Base-by-base conservation (phyloP, 1,140 invertebrate species). In the Pseudoatta argentina region DNA sequence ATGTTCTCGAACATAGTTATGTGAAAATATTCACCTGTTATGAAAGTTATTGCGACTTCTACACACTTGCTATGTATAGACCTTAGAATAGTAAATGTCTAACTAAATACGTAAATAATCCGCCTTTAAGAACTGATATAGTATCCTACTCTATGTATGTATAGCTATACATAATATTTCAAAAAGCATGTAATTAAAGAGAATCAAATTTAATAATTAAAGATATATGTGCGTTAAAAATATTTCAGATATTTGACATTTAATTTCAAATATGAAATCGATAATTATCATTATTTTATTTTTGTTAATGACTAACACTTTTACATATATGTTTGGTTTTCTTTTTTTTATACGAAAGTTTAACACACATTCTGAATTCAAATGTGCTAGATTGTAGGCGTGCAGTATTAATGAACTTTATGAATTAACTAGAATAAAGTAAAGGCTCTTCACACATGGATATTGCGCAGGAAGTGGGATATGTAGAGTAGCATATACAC, bases 21-120 rank as follows among this genome's bases (percentile, higher is more conserved):
- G 79, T 14, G 79, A 83, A 83, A 34, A 61, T 61, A n/a, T 83
- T 61, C 79, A 83, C 55, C 69, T 83, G 79, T 61, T 75, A n/a
- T 7, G 7, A 61, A 73, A 61, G 53, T 83, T 61, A 61, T 61
- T 21, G 34, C 21, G 18, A 63, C 57, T 48, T 18, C n/a, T 18
- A 24, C 24, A 55, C 30, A 18, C n/a, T 16, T 44, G 61, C 0
- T 27, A 79, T 30, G 0, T 27, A 71, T 21, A 63, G 14, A 44
- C 8, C 39, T 61, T 51, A 57, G n/a, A 53, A 21, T 57, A 75
- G n/a, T 57, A 57, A 59, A 21, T 30, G 14, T 83, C 14, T n/a
- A 4, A 61, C 39, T 83, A 21, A 83, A 83, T 83, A 83, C 51
- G 30, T 83, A 34, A 82, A 83, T 83, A 63, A 83, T 82, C 53